Evolutionary conservation across 2,888 invertebrate species (phyloP).

Genomic region (Eledone cirrhosa): DNA sequence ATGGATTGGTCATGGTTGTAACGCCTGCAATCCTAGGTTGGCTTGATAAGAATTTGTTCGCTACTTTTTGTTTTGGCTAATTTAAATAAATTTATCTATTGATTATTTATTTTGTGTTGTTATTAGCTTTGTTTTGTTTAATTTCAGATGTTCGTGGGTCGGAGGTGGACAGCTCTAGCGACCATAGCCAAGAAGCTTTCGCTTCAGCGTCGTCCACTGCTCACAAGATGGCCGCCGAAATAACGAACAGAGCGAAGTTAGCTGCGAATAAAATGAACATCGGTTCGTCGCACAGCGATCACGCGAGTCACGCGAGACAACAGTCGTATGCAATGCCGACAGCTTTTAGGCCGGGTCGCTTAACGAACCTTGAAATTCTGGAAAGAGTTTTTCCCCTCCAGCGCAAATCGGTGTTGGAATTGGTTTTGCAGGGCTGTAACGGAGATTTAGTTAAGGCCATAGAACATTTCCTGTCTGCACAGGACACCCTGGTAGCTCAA

Average conservation of each 20-base stretch:
- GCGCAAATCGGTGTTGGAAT: constrained; percentile 87
- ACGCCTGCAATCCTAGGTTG: background rate
- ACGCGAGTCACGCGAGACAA: background rate
- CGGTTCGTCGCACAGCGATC: background rate
- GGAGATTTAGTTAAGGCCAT: constrained; percentile 90
- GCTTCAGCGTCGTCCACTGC: background rate
- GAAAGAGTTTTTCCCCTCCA: constrained; percentile 85
- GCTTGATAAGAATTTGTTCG: background rate
- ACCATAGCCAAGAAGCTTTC: constrained; percentile 1
- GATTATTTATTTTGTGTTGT: background rate
- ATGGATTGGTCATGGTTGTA: no score
- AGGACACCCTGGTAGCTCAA: constrained; percentile 61
- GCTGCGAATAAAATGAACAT: background rate
- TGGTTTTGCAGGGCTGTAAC: constrained; percentile 90
- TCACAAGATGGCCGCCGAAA: background rate
- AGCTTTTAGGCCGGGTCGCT: constrained; percentile 66
- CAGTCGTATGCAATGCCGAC: constrained; percentile 44
- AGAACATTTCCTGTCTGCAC: constrained; percentile 77
- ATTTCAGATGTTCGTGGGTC: constrained; percentile 22
- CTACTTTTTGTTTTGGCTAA: background rate
- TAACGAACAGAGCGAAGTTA: background rate
- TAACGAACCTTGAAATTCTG: constrained; percentile 78
- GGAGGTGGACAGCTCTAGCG: constrained; percentile 17
- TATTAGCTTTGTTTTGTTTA: background rate
- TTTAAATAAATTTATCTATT: background rate